Evolutionary conservation across 2,113 vertebrate genomes (phyloP).

Genomic region (Siphamia tubifer): DNA sequence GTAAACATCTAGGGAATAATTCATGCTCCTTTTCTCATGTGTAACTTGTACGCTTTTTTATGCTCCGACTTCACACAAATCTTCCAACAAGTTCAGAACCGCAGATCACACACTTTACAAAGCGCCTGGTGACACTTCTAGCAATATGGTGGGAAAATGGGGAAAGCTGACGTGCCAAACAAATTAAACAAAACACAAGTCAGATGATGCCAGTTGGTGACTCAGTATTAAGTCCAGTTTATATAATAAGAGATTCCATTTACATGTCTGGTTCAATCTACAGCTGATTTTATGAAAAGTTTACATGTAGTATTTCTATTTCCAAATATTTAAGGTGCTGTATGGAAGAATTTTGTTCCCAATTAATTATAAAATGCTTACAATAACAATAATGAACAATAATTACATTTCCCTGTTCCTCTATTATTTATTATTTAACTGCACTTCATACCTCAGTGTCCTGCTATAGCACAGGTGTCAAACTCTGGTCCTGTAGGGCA

Average conservation of each 20-base stretch:
- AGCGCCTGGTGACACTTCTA: slow-evolving; percentile 36
- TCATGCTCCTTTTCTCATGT: slow-evolving; percentile 33
- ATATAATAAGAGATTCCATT: background rate
- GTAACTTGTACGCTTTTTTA: slow-evolving; percentile 42
- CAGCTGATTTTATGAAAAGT: too few species aligned
- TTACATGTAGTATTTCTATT: too few species aligned
- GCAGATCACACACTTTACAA: slow-evolving; percentile 42
- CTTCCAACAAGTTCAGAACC: slow-evolving; percentile 20
- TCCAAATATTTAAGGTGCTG: too few species aligned
- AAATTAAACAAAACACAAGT: background rate
- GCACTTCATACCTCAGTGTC: too few species aligned
- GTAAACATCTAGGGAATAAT: slow-evolving; percentile 49
- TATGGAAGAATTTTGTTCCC: too few species aligned
- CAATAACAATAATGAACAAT: too few species aligned
- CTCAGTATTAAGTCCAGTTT: background rate
- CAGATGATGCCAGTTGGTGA: slow-evolving; percentile 10
- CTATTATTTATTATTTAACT: too few species aligned
- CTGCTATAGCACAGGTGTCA: too few species aligned
- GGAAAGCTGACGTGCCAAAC: background rate
- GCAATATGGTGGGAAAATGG: slow-evolving; percentile 13
- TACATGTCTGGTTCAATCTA: too few species aligned
- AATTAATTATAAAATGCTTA: too few species aligned
- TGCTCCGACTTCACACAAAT: slow-evolving; percentile 33
- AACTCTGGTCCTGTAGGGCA: too few species aligned
- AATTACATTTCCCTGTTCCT: too few species aligned